Conservation (phyloP, 2,888 invertebrate genomes). For the Brachylomia viminalis region DNA sequence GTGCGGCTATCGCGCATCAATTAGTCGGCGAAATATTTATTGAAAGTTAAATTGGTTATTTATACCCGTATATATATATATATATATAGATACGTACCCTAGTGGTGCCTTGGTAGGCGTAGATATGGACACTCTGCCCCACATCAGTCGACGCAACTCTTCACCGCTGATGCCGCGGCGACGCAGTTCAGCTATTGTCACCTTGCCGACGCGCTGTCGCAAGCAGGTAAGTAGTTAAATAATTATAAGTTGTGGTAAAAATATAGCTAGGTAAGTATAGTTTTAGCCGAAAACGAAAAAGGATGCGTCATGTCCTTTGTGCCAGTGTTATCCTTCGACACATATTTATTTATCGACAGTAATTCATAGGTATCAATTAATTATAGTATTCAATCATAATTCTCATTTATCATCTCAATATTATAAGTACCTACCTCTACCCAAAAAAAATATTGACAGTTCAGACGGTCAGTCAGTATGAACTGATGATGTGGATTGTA, state of each 20-base stretch:
- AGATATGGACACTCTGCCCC: slow-evolving; percentile 97
- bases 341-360: not conserved
- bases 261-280: too few relatives aligned
- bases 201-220: slow-evolving; percentile 95
- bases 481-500: not conserved
- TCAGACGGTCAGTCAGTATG: slow-evolving; percentile 34
- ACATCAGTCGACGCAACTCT: slow-evolving; percentile 96
- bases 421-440: not conserved
- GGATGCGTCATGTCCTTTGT: not conserved
- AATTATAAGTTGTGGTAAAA: not conserved
- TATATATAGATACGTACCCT: too few relatives aligned
- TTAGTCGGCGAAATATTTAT: not conserved
- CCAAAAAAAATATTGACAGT: not conserved
- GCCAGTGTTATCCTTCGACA: not conserved
- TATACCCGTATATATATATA: too few relatives aligned
- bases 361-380: too few relatives aligned
- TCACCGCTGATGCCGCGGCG: slow-evolving; percentile 96
- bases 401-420: not conserved
- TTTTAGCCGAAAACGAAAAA: not conserved
- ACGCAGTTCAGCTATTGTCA: slow-evolving; percentile 95
- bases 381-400: too few relatives aligned
- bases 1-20: not conserved
- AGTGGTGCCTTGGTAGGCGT: slow-evolving; percentile 94
- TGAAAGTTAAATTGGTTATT: not conserved
- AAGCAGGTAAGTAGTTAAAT: slow-evolving; percentile 3